These are phyloP conservation scores for Ceyx melanurus DNA, from an alignment of 2,113 vertebrate genomes.

Conservation along the genomic window DNA sequence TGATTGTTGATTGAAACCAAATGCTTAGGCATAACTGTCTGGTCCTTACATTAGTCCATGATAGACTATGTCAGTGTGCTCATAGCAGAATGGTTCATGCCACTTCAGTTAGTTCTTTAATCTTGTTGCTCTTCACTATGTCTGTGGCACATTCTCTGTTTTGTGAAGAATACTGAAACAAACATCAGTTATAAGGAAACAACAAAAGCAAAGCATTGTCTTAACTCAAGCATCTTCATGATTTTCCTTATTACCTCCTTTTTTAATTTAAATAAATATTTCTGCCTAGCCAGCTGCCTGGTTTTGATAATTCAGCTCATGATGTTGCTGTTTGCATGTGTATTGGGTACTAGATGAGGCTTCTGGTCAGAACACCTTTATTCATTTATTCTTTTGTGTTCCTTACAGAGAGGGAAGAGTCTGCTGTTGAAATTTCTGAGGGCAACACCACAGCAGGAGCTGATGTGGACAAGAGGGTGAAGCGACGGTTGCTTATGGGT, in stretches of 20 bases:
- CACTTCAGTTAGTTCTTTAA: background rate
- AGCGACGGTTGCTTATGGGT: slow-evolving; percentile 96
- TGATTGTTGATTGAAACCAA: slow-evolving; percentile 34
- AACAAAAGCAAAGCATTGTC: background rate
- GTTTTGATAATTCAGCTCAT: background rate
- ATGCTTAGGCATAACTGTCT: background rate
- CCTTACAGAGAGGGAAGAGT: slow-evolving; percentile 84
- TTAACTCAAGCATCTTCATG: background rate
- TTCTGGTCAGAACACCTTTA: background rate
- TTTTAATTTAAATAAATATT: background rate
- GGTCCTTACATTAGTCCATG: background rate
- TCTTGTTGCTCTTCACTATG: background rate
- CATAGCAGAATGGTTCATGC: background rate
- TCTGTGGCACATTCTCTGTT: background rate
- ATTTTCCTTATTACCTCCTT: background rate
- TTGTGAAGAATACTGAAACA: background rate
- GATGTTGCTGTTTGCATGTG: background rate
- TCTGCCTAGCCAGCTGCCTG: background rate
- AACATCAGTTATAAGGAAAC: background rate
- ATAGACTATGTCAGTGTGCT: background rate
- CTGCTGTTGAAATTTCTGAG: slow-evolving; percentile 78
- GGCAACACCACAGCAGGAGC: slow-evolving; percentile 84
- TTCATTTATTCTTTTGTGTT: background rate
- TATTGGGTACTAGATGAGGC: background rate
- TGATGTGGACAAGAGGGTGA: slow-evolving; percentile 95